Base-by-base conservation (phyloP, 1,140 invertebrate genomes). In the Sminthurides bifidus region DNA sequence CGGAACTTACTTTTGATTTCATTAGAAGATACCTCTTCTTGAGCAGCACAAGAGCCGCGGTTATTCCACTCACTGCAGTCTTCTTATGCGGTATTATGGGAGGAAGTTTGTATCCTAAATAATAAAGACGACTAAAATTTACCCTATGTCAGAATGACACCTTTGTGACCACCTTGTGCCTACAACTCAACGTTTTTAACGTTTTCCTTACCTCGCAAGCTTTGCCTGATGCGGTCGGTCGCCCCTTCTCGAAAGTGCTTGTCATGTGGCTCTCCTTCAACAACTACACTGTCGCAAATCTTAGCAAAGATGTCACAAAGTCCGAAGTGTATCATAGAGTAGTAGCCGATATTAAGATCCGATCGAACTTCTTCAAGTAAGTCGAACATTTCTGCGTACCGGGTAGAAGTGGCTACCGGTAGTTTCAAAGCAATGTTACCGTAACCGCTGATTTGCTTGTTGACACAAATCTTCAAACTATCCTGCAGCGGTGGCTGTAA, bases 241-340 rank as follows among this genome's bases (percentile, higher is more conserved):
- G n/a, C n/a, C n/a, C n/a, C n/a, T n/a, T n/a, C n/a, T n/a, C 61
- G 48, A 0, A 63, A 48, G 33, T 51, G 54, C 12, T 59, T 40
- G 40, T 63, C 61, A 1, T 50, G 56, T 4, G 56, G 23, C 26
- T 52, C 40, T 1, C 48, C 26, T 19, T 56, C 54, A 17, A 49
- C 30, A n/a, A 41, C 31, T n/a, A 59, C 38, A 1, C 56, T 43
- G 23, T 56, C 53, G 31, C 56, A 63, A 15, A 63, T 59, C 38
- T 57, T 63, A 17, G 59, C 57, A 19, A 63, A 63, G 30, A 63
- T 56, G 26, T 63, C 61, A 41, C 52, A 49, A 1, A 63, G 40
- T 1, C 19, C 40, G 2, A 59, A 40, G 30, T 52, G 56, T 10
- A 35, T 17, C 3, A 58, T 44, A 8, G 48, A 45, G 21, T 56